Conservation (phyloP, 2,888 invertebrate genomes). For the Philopedon plagiatum region DNA sequence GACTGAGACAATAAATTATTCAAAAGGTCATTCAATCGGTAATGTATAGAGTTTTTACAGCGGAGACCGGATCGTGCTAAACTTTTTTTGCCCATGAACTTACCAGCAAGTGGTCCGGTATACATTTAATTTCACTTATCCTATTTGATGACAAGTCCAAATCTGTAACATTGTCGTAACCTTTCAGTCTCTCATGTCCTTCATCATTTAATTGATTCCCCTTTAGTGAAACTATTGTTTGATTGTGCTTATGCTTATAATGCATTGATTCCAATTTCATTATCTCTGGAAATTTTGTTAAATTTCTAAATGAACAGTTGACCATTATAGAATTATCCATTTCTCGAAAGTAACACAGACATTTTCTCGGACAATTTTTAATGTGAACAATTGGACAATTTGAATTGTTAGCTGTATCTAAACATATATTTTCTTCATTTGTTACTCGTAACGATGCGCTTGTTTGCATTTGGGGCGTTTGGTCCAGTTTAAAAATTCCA, state of each 20-base stretch:
- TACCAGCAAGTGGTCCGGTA: constrained; percentile 29
- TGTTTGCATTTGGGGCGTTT: not conserved
- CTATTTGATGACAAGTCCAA: constrained; percentile 39
- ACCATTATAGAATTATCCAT: constrained; percentile 23
- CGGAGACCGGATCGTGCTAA: too few relatives aligned
- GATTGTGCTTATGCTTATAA: not conserved
- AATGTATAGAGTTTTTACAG: too few relatives aligned
- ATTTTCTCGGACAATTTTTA: constrained; percentile 27
- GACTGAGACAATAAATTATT: too few relatives aligned
- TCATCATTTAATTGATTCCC: constrained; percentile 26
- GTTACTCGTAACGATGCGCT: not conserved
- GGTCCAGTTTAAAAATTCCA: constrained; percentile 14
- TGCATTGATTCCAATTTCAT: constrained; percentile 13
- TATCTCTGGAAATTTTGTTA: constrained; percentile 32
- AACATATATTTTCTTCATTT: constrained; percentile 15
- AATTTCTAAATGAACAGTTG: constrained; percentile 34
- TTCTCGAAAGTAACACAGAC: constrained; percentile 26
- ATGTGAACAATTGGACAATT: constrained; percentile 31
- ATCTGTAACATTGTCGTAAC: constrained; percentile 30
- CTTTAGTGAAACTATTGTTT: constrained; percentile 19
- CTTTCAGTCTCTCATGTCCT: constrained; percentile 16
- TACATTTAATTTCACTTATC: constrained; percentile 31
- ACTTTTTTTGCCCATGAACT: too few relatives aligned
- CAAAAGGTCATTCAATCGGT: too few relatives aligned
- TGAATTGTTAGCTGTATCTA: not conserved